These are phyloP conservation scores for Crotalus horridus DNA, from an alignment of 2,113 vertebrate genomes.

Conservation along the genomic window DNA sequence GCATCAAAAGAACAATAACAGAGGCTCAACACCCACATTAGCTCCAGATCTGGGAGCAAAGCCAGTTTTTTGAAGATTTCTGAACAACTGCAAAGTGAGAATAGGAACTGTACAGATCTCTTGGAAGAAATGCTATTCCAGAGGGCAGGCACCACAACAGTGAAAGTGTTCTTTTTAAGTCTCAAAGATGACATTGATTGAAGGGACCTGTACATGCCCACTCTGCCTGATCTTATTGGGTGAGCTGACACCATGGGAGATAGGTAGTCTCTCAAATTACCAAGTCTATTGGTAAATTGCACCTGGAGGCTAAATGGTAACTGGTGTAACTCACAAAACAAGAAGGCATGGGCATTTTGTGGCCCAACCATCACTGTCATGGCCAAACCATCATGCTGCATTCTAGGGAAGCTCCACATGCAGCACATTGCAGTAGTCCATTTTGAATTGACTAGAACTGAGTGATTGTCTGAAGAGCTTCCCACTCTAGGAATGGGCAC, in stretches of 20 bases:
- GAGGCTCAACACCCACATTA: background rate
- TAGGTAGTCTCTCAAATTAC: background rate
- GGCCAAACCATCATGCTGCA: background rate
- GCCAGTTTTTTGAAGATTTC: background rate
- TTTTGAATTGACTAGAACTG: background rate
- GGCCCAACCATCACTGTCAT: background rate
- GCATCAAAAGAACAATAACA: background rate
- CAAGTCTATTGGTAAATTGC: background rate
- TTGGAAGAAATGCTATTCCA: background rate
- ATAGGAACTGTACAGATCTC: background rate
- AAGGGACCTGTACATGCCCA: background rate
- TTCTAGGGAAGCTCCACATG: background rate
- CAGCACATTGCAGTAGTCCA: background rate
- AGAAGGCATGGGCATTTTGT: no score
- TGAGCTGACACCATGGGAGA: background rate
- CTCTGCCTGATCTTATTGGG: background rate
- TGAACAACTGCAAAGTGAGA: background rate
- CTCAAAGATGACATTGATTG: background rate
- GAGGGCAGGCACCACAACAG: background rate
- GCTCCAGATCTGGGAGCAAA: background rate
- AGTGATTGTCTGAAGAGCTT: background rate
- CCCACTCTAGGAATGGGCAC: background rate
- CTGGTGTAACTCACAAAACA: no score
- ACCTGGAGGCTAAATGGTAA: background rate
- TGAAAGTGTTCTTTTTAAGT: background rate